These are phyloP conservation scores for Rhombomys opimus DNA, from an alignment of 2,113 vertebrate species.

Conservation along the genomic window DNA sequence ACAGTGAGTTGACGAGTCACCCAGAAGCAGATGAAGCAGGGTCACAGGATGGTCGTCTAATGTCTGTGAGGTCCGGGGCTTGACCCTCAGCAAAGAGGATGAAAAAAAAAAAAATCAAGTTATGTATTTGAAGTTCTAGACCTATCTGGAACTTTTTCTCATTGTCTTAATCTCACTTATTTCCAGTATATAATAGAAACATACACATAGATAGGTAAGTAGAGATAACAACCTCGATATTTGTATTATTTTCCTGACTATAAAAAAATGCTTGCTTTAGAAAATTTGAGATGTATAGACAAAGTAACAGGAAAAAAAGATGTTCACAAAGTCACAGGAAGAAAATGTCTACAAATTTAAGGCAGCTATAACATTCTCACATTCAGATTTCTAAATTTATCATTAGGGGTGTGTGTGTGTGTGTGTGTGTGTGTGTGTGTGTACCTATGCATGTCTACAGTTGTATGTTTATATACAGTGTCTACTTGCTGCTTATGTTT, in stretches of 20 bases:
- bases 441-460: not conserved
- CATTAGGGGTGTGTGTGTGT: not conserved
- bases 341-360: not conserved
- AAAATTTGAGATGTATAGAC: constrained; percentile 22
- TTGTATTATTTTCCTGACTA: constrained; percentile 13
- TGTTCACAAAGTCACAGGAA: too few relatives aligned
- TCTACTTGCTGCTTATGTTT: not conserved
- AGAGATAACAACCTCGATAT: not conserved
- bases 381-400: not conserved
- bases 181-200: not conserved
- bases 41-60: not conserved
- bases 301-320: too few relatives aligned
- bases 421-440: not conserved
- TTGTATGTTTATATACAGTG: not conserved
- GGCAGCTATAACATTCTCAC: not conserved
- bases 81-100: not conserved
- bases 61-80: not conserved
- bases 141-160: not conserved
- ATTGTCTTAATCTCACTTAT: not conserved
- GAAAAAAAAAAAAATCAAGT: not conserved
- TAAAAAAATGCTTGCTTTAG: not conserved
- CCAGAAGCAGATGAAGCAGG: not conserved
- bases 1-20: not conserved
- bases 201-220: not conserved
- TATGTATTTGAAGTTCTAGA: constrained; percentile 31